These are phyloP conservation scores for Oreochromis grahami DNA, from an alignment of 2,797 vertebrate species.

Conservation along the genomic window DNA sequence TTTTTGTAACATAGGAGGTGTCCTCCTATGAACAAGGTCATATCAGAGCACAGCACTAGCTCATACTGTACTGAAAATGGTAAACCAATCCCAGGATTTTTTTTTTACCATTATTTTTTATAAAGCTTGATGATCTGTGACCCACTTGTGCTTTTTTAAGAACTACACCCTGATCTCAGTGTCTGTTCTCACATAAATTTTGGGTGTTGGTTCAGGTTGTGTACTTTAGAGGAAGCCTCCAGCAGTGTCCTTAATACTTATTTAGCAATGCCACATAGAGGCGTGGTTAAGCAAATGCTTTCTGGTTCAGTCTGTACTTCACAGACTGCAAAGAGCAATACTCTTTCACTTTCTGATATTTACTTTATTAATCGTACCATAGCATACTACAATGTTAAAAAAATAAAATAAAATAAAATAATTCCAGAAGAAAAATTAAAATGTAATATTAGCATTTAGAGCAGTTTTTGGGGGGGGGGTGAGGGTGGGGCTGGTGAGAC, in stretches of 20 bases:
- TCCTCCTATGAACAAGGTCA: too few species aligned
- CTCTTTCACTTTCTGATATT: background rate
- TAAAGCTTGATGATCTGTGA: constrained; percentile 25
- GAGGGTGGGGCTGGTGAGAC: too few species aligned
- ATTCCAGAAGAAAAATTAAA: background rate
- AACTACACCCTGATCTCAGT: background rate
- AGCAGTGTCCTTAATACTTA: background rate
- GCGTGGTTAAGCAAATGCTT: background rate
- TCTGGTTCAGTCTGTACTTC: background rate
- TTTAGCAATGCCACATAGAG: background rate
- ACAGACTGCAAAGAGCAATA: background rate
- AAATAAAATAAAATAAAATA: background rate
- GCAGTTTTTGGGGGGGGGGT: background rate
- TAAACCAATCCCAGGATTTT: constrained; percentile 6
- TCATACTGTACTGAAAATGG: background rate
- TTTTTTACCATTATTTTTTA: background rate
- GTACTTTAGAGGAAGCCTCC: background rate
- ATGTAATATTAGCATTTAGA: background rate
- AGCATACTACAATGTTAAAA: background rate
- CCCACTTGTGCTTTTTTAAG: constrained; percentile 1
- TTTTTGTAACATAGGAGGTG: background rate
- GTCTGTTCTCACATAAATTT: background rate
- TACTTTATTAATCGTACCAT: background rate
- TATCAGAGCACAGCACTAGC: background rate
- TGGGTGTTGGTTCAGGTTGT: background rate